A percentile compares a stretch with the other conserved stretches of the same genome.
phyloP scores from a whole-genome alignment of 2,113 vertebrate species.

The Crotophaga sulcirostris region DNA sequence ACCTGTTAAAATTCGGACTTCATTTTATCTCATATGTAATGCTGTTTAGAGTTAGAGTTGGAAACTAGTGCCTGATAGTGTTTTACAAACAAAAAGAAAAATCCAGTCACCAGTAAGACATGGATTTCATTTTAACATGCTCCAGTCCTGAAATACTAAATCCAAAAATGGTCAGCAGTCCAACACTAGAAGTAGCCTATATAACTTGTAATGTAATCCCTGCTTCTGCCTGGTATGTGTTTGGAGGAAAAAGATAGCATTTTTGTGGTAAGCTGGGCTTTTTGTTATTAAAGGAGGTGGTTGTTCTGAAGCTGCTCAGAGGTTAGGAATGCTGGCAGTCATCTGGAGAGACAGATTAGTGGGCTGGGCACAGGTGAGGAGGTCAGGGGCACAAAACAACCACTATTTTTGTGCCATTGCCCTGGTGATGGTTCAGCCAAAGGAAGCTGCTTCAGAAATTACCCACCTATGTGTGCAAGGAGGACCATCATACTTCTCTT shows the following conservation, averaged over 20 bases:
- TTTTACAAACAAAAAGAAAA: neutral
- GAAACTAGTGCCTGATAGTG: neutral
- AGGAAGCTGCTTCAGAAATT: neutral
- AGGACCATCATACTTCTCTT: neutral
- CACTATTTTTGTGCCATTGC: neutral
- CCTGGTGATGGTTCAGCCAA: neutral
- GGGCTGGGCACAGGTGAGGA: neutral
- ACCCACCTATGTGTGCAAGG: neutral
- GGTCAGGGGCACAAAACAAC: neutral
- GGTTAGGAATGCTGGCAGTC: conserved; percentile 25
- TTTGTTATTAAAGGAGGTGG: neutral
- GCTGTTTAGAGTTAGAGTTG: neutral
- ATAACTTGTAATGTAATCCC: neutral
- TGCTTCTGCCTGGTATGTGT: neutral
- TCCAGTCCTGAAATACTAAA: neutral
- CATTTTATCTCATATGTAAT: neutral
- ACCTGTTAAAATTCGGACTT: neutral
- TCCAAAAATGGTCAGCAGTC: neutral
- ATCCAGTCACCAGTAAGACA: neutral
- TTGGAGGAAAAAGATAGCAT: neutral
- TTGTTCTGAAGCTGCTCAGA: conserved; percentile 16
- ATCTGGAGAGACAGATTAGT: conserved; percentile 10
- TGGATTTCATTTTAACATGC: neutral
- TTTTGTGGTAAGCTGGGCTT: conserved; percentile 26
- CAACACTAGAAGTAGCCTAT: neutral